Percentiles rank a stretch among this genome's conserved stretches.
Conservation (phyloP, 2,797 vertebrate genomes). For the Scolopax bukidnonensis region DNA sequence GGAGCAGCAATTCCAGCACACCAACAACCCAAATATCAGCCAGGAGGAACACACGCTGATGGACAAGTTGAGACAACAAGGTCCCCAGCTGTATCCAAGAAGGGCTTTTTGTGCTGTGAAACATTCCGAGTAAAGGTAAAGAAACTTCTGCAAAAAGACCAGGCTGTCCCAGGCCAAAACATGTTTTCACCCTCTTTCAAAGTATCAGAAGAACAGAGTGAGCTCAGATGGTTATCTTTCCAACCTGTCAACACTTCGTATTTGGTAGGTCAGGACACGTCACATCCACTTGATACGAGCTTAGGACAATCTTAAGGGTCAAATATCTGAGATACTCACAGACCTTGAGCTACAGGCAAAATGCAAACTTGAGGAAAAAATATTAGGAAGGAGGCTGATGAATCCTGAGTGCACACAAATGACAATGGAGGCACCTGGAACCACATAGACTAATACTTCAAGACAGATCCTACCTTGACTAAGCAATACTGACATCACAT, state of each 20-base stretch:
- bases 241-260: background rate
- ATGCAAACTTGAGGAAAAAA: background rate
- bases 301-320: background rate
- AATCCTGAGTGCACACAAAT: background rate
- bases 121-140: background rate
- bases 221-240: background rate
- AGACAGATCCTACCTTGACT: background rate
- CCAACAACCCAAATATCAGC: background rate
- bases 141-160: background rate
- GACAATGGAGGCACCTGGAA: background rate
- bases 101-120: background rate
- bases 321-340: background rate
- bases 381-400: background rate
- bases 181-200: background rate
- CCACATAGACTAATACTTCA: background rate
- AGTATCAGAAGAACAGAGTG: background rate
- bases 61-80: background rate
- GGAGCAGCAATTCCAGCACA: background rate
- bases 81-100: background rate
- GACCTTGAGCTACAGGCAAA: background rate
- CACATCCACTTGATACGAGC: background rate
- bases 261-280: background rate
- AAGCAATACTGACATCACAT: background rate
- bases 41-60: accelerated
- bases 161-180: background rate